A percentile compares a stretch with the other conserved stretches of the same genome.
Evolutionary conservation across 2,113 vertebrate genomes (phyloP).

Genomic region (Platichthys flesus): DNA sequence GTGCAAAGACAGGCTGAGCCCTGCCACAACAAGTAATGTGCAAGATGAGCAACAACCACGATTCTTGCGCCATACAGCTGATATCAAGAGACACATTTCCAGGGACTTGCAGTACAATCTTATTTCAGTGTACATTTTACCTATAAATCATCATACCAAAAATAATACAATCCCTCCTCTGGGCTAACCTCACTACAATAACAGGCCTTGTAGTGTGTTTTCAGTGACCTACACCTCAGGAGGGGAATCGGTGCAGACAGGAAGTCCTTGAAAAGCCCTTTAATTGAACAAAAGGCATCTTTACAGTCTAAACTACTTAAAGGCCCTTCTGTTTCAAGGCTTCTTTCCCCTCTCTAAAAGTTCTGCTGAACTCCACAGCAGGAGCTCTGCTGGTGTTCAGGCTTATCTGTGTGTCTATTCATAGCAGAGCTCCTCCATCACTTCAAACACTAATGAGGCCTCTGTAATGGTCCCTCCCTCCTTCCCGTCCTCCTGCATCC

Average conservation of each 20-base stretch:
- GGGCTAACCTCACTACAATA: neutral
- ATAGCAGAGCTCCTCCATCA: conserved; percentile 56
- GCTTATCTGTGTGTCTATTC: conserved; percentile 63
- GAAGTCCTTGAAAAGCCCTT: conserved; percentile 33
- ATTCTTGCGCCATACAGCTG: neutral
- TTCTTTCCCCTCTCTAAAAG: conserved; percentile 24
- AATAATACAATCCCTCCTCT: neutral
- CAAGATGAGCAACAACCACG: neutral
- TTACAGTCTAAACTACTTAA: conserved; percentile 13
- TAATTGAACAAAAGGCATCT: conserved; percentile 15
- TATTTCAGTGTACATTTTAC: too few species aligned
- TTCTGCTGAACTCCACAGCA: conserved; percentile 37
- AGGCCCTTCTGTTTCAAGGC: conserved; percentile 2
- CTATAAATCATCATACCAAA: too few species aligned
- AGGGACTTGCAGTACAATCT: neutral
- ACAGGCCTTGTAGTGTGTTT: conserved; percentile 9
- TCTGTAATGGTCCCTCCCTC: conserved; percentile 8
- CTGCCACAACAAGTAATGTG: neutral
- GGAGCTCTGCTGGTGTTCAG: conserved; percentile 21
- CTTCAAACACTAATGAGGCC: conserved; percentile 64
- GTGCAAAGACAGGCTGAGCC: neutral
- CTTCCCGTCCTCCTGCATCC: neutral
- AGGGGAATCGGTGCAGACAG: neutral
- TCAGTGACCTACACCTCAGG: conserved; percentile 31
- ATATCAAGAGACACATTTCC: neutral